Evolutionary conservation across 2,888 invertebrate species (phyloP).

Genomic region (Theretra japonica): DNA sequence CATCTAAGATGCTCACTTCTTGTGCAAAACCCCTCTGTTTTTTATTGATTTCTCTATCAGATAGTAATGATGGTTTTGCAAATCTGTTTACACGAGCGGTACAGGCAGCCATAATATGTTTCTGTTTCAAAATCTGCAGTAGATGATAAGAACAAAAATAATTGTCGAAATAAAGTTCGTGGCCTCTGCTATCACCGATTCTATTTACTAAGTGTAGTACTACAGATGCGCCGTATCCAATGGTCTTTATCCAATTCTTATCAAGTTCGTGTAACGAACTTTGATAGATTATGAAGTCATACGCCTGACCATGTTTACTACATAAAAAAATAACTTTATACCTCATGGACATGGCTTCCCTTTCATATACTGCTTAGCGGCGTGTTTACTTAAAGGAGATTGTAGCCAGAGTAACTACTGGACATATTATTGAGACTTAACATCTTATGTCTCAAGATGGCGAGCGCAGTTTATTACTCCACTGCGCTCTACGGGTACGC

Average conservation of each 20-base stretch:
- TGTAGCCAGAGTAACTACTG: no score
- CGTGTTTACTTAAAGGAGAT: no score
- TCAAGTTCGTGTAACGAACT: neutral
- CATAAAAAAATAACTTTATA: no score
- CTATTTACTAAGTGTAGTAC: no score
- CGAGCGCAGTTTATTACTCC: no score
- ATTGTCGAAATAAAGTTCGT: neutral
- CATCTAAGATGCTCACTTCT: constrained; percentile 41
- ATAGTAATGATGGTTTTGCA: constrained; percentile 39
- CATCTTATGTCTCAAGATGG: no score
- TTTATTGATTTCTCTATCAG: constrained; percentile 37
- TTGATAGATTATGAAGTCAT: neutral
- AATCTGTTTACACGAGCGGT: constrained; percentile 45
- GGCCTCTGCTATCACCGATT: neutral
- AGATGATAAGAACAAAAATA: constrained; percentile 31
- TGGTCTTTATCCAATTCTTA: neutral
- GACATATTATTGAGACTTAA: no score
- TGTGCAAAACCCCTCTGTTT: constrained; percentile 39
- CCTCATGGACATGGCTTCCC: no score
- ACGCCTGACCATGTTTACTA: no score
- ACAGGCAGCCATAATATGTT: constrained; percentile 41
- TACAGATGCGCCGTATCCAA: neutral
- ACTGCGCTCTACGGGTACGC: no score
- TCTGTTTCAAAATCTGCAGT: constrained; percentile 44
- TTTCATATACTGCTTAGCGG: no score